These are phyloP conservation scores for Carassius carassius DNA, from an alignment of 2,113 vertebrate genomes.

Conservation along the genomic window DNA sequence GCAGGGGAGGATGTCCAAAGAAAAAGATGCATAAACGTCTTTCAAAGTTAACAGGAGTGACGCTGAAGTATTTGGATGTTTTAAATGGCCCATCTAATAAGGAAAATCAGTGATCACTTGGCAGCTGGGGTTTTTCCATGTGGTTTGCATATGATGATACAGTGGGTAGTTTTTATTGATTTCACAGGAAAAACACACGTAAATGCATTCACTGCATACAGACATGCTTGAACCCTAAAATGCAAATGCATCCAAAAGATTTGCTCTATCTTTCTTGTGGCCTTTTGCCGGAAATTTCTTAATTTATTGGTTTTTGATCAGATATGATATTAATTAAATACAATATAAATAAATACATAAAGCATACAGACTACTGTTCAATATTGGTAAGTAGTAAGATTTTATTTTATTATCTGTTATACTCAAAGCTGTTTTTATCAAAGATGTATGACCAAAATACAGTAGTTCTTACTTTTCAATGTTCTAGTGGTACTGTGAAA, in stretches of 20 bases:
- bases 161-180: slow-evolving; percentile 31
- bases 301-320: not conserved
- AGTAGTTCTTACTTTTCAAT: no score
- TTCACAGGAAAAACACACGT: not conserved
- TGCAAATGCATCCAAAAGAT: not conserved
- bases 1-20: slow-evolving; percentile 42
- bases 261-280: not conserved
- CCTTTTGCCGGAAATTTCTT: not conserved
- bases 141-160: slow-evolving; percentile 40
- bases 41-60: slow-evolving; percentile 35
- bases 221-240: not conserved
- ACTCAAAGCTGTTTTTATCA: not conserved
- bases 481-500: not conserved
- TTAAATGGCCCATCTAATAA: slow-evolving; percentile 44
- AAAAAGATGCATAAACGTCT: slow-evolving; percentile 32
- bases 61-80: slow-evolving; percentile 41
- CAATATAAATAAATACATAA: no score
- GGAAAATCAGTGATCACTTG: slow-evolving; percentile 17
- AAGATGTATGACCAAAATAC: not conserved
- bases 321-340: not conserved
- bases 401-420: not conserved
- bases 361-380: no score
- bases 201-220: not conserved
- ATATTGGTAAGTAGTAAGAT: not conserved
- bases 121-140: slow-evolving; percentile 10